Evolutionary conservation across 2,888 invertebrate genomes (phyloP).

Genomic region (Idaea dimidiata): DNA sequence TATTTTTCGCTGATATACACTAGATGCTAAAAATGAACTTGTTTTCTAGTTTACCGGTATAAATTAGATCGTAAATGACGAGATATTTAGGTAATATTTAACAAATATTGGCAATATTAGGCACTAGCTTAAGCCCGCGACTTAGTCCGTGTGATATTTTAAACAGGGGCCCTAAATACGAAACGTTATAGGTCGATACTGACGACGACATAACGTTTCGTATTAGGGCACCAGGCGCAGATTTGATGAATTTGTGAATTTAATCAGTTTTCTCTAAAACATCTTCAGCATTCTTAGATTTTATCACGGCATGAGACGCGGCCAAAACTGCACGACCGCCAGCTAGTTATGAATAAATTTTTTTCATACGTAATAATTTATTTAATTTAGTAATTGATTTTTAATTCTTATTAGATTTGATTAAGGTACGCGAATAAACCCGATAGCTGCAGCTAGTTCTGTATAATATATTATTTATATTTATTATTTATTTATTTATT

Average conservation of each 20-base stretch:
- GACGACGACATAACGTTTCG: too few relatives aligned
- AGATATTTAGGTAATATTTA: background rate
- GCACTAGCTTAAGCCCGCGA: background rate
- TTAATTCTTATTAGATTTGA: too few relatives aligned
- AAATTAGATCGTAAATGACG: background rate
- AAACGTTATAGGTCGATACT: too few relatives aligned
- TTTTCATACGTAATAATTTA: too few relatives aligned
- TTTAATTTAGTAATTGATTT: too few relatives aligned
- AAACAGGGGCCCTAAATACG: too few relatives aligned
- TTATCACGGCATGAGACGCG: background rate
- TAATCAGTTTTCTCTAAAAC: too few relatives aligned
- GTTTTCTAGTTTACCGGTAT: background rate
- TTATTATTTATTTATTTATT: background rate
- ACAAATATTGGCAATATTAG: background rate
- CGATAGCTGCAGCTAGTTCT: background rate
- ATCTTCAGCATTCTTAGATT: too few relatives aligned
- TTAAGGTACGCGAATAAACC: background rate
- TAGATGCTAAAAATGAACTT: background rate
- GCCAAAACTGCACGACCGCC: background rate
- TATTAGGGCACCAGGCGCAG: too few relatives aligned
- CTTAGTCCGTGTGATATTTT: background rate
- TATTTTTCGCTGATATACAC: background rate
- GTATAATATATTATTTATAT: background rate
- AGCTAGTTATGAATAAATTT: background rate
- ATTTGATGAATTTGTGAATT: too few relatives aligned